Evolutionary conservation across 1,140 invertebrate genomes (phyloP).

Genomic region (Neodiprion pinetum): DNA sequence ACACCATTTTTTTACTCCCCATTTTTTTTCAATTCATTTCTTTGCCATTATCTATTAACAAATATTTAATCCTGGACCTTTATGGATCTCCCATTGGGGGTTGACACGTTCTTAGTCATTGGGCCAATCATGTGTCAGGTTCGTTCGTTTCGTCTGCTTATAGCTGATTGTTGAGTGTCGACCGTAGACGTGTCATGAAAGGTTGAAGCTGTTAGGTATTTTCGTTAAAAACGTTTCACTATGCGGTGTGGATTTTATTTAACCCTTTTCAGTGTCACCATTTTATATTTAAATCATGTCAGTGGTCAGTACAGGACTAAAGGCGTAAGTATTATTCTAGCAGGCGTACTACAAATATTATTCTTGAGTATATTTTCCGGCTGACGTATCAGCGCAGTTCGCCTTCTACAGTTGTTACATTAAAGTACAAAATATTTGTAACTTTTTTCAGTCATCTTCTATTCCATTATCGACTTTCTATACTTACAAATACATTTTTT

Average conservation of each 20-base stretch:
- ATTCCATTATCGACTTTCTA: not conserved
- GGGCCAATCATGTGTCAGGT: not conserved
- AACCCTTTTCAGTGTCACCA: conserved; percentile 36
- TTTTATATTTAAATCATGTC: conserved; percentile 42
- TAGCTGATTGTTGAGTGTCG: not conserved
- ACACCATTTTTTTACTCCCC: no score
- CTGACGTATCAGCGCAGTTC: conserved; percentile 27
- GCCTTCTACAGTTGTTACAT: conserved; percentile 14
- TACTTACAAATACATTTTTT: not conserved
- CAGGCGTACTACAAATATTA: conserved; percentile 5
- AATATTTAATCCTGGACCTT: no score
- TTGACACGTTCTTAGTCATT: not conserved
- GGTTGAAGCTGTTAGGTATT: not conserved
- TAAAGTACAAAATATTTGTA: conserved; percentile 8
- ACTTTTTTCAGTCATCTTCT: conserved; percentile 11
- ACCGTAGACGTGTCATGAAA: not conserved
- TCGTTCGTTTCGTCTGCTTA: not conserved
- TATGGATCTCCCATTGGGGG: not conserved
- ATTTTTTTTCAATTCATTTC: no score
- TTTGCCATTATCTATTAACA: no score
- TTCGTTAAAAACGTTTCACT: conserved; percentile 16
- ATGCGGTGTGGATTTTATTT: conserved; percentile 44
- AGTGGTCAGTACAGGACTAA: conserved; percentile 50
- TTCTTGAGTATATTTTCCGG: conserved; percentile 1
- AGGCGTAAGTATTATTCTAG: conserved; percentile 43